Conservation (phyloP, 2,888 invertebrate genomes). For the Trissolcus japonicus region DNA sequence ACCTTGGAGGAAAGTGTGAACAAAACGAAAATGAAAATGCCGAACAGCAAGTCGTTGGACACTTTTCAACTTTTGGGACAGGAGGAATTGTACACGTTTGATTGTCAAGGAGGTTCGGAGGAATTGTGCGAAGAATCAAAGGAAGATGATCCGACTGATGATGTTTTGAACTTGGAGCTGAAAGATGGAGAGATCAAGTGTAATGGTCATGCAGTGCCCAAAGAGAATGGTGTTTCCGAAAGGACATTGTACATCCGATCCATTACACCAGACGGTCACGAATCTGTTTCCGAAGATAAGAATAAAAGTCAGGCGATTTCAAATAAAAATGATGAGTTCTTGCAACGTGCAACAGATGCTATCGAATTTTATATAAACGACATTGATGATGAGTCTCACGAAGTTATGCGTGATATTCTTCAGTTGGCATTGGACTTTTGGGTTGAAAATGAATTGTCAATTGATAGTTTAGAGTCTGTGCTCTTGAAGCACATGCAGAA, state of each 20-base stretch:
- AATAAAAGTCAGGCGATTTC: conserved; percentile 9
- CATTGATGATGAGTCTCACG: conserved; percentile 68
- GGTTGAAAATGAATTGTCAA: conserved; percentile 75
- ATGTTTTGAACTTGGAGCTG: conserved; percentile 61
- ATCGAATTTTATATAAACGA: conserved; percentile 72
- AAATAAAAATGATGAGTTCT: conserved; percentile 38
- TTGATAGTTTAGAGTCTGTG: conserved; percentile 78
- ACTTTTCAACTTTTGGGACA: conserved; percentile 70
- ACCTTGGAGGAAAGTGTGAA: conserved; percentile 69
- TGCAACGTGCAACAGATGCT: conserved; percentile 64
- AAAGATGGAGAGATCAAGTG: conserved; percentile 54
- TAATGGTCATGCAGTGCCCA: conserved; percentile 18
- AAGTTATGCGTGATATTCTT: conserved; percentile 69
- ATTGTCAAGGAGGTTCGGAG: conserved; percentile 76
- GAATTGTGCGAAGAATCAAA: conserved; percentile 71
- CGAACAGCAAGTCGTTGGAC: conserved; percentile 72
- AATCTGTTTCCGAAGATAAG: conserved; percentile 23
- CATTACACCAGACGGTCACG: conserved; percentile 46
- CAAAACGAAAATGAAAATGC: conserved; percentile 70
- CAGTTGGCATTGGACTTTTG: conserved; percentile 75
- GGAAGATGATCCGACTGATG: conserved; percentile 64
- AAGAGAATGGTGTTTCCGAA: conserved; percentile 36
- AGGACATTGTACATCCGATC: conserved; percentile 52
- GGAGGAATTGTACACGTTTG: conserved; percentile 74
- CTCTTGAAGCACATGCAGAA: conserved; percentile 79